Percentiles rank a stretch among this genome's conserved stretches.
Conservation (phyloP, 2,888 invertebrate species). For the Heliconius hortense region DNA sequence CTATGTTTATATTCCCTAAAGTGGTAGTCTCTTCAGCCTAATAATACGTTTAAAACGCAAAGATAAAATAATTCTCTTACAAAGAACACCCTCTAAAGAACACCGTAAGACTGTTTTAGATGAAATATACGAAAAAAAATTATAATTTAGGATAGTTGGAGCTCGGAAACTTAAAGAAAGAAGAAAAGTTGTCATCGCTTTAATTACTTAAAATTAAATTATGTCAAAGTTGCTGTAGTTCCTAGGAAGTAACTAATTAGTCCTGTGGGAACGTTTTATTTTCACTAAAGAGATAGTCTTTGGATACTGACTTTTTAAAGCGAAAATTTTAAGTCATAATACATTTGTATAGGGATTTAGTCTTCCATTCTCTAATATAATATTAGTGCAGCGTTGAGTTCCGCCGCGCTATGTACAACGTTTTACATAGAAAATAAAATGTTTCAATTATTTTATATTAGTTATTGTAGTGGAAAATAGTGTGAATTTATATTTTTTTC, state of each 20-base stretch:
- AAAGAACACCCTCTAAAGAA: neutral
- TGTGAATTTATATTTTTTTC: neutral
- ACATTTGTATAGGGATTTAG: too few species aligned
- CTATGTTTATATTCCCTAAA: too few species aligned
- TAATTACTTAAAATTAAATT: slow-evolving; percentile 14
- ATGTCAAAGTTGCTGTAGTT: slow-evolving; percentile 15
- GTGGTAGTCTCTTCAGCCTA: too few species aligned
- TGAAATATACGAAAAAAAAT: neutral
- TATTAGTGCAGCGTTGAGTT: neutral
- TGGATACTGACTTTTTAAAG: neutral
- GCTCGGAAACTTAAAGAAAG: slow-evolving; percentile 3
- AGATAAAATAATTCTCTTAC: too few species aligned
- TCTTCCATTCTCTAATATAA: too few species aligned
- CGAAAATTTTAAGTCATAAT: too few species aligned
- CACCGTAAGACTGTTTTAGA: neutral
- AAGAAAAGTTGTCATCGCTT: slow-evolving; percentile 16
- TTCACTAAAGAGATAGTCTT: neutral
- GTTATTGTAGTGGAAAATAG: neutral
- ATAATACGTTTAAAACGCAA: too few species aligned
- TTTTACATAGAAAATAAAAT: too few species aligned
- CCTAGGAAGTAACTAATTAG: neutral
- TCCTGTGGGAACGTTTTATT: neutral
- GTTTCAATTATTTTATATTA: neutral
- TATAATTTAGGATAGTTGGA: slow-evolving; percentile 4
- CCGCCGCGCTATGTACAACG: neutral